A percentile compares a stretch with the other conserved stretches of the same genome.
Conservation (phyloP, 1,140 invertebrate genomes). For the Oryctes rhinoceros region DNA sequence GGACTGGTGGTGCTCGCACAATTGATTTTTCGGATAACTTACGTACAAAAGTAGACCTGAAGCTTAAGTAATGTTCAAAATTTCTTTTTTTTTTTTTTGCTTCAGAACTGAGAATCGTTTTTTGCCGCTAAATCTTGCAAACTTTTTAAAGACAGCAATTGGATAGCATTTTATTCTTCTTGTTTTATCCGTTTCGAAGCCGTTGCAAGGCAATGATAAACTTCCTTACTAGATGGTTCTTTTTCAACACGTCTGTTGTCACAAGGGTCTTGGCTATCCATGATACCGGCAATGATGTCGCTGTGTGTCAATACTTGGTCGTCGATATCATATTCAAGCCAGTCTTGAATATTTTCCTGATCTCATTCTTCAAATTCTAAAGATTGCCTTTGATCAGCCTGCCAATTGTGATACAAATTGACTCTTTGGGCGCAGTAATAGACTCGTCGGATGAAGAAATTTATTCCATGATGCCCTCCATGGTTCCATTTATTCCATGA, state of each 20-base stretch:
- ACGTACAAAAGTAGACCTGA: no score
- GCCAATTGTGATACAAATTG: no score
- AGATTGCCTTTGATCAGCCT: background rate
- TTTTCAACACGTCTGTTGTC: background rate
- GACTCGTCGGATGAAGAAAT: background rate
- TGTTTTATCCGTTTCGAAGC: conserved; percentile 9
- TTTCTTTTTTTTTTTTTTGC: no score
- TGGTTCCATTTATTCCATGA: background rate
- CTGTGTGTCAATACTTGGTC: background rate
- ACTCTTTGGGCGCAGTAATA: no score
- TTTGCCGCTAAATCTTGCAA: conserved; percentile 27
- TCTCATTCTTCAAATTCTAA: background rate
- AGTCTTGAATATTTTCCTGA: background rate
- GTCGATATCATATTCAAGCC: background rate
- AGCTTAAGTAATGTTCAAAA: no score
- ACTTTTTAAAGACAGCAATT: conserved; percentile 11
- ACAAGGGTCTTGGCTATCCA: no score
- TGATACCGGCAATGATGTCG: no score
- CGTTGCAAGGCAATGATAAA: background rate
- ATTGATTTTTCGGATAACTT: no score
- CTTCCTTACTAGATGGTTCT: background rate
- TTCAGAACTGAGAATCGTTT: no score
- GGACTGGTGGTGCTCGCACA: no score
- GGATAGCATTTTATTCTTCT: conserved; percentile 22
- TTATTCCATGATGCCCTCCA: background rate